Percentiles rank a stretch among this genome's conserved stretches.
Conservation (phyloP, 2,797 vertebrate species). For the Gallirallus australis region DNA sequence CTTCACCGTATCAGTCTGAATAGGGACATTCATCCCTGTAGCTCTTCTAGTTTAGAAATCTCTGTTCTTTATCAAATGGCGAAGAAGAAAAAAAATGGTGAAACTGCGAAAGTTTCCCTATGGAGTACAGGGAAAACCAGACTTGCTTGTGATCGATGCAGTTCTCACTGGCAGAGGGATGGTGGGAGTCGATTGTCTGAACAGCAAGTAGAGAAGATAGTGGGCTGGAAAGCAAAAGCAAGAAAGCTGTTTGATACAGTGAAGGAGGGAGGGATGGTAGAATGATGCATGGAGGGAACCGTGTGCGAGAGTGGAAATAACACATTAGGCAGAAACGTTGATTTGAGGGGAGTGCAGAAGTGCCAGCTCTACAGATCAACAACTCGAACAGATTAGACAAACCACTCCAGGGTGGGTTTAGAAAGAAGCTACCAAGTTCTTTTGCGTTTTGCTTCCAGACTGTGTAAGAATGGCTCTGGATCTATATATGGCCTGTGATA, state of each 20-base stretch:
- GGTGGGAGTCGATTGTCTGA: slow-evolving; percentile 42
- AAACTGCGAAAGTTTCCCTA: neutral
- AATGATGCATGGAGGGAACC: neutral
- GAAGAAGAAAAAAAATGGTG: neutral
- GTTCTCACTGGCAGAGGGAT: slow-evolving; percentile 24
- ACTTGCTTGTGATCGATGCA: neutral
- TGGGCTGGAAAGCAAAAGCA: neutral
- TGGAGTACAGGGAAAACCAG: neutral
- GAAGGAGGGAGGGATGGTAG: neutral
- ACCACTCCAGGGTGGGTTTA: neutral
- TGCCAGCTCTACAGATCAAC: neutral
- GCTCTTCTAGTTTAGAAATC: neutral
- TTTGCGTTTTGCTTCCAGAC: neutral
- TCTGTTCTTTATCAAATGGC: neutral
- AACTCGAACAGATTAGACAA: neutral
- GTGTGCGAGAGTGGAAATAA: neutral
- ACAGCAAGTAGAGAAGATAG: neutral
- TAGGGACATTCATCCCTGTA: neutral
- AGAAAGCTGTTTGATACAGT: neutral
- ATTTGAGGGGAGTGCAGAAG: neutral
- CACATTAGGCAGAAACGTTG: rapidly evolving
- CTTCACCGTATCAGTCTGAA: neutral
- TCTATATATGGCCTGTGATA: neutral
- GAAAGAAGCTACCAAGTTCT: neutral
- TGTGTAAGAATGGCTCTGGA: neutral